Base-by-base conservation (phyloP, 2,113 vertebrate genomes). In the Maccullochella peelii region DNA sequence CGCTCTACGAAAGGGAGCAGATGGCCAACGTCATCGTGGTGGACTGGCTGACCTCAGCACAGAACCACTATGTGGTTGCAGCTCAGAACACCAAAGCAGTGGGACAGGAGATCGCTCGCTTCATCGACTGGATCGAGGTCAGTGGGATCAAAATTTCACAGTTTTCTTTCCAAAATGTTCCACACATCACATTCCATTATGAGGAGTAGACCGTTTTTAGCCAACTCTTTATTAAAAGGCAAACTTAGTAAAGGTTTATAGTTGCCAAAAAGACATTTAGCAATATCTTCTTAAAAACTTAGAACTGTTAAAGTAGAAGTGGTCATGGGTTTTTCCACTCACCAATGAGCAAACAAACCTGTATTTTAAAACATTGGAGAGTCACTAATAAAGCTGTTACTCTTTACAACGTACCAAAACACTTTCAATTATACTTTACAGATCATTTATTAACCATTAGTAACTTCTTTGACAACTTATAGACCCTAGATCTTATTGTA, bases 101-200 rank as follows among this genome's bases (percentile, higher is more conserved):
- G 83, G 96, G 96, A 55, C 91, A 85, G 62, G 94, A 95, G 81
- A 87, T 96, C 2, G 95, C 94, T 1, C 84, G 50, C 74, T 95
- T 96, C 87, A 95, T 96, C 5, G 94, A 96, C 85, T 96, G 96
- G 96, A 86, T 96, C 1, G 91, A 96, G 95, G 96, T 96, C 70
- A 88, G 94, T 88, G 25, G 20, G 14, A 61, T 33, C 10, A 25
- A 10, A 67, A 42, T 23, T 10, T 49, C 15, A 23, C 0, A 30
- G 33, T 6, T 44, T 15, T 74, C 18, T 16, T 10, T 25, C 8
- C 6, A 65, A 18, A n/a, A n/a, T 16, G 6, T n/a, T 42, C 8
- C 40, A 58, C 12, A 5, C 0, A 0, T 47, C 23, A 55, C 10
- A 44, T 3, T 74, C 25, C 25, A 10, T 38, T 58, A 20, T n/a